A percentile compares a stretch with the other conserved stretches of the same genome.
These are phyloP conservation scores for Parochlus steinenii DNA, from an alignment of 2,888 invertebrate species.

Conservation along the genomic window DNA sequence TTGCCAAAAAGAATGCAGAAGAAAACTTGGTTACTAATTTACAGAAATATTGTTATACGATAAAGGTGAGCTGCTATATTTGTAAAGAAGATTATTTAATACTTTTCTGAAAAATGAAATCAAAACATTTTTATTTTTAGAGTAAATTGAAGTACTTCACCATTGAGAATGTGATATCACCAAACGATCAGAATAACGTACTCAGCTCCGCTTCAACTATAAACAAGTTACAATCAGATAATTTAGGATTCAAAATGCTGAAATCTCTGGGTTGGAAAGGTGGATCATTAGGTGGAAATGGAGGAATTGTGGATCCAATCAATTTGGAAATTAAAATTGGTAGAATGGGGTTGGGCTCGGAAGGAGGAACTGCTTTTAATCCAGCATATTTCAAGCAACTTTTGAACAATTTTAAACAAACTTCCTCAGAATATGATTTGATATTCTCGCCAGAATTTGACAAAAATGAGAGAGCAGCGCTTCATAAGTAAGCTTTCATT, in stretches of 20 bases:
- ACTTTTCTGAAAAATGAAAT: not conserved
- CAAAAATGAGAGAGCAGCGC: conserved; percentile 42
- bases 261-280: conserved; percentile 57
- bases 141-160: conserved; percentile 2
- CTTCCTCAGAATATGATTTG: conserved; percentile 38
- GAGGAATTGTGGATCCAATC: conserved; percentile 47
- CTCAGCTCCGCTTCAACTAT: no score
- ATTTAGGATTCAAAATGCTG: conserved; percentile 39
- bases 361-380: conserved; percentile 18
- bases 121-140: no score
- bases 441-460: conserved; percentile 41
- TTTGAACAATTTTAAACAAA: conserved; percentile 27
- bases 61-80: conserved; percentile 32
- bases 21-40: conserved; percentile 18
- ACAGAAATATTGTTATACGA: conserved; percentile 32
- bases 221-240: conserved; percentile 15
- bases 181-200: not conserved
- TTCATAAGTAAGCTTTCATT: conserved; percentile 34
- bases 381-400: conserved; percentile 23
- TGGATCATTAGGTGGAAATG: conserved; percentile 45
- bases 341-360: conserved; percentile 24
- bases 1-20: conserved; percentile 7
- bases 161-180: not conserved
- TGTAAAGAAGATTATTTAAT: not conserved
- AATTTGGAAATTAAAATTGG: conserved; percentile 26